phyloP scores from a whole-genome alignment of 2,797 vertebrate genomes.

The Pangasius mekongensis region DNA sequence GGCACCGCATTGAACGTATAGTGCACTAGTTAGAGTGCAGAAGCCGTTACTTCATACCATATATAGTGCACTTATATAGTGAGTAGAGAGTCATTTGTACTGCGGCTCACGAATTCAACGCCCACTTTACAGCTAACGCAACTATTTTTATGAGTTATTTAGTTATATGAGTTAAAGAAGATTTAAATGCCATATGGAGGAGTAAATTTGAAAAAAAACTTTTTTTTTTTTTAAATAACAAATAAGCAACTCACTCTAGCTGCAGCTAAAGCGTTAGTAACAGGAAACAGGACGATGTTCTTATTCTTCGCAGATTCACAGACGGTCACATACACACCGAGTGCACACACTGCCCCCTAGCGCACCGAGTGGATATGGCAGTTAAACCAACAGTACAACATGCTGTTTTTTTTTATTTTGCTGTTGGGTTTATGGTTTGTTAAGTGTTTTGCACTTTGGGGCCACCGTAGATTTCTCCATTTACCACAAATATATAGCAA shows the following conservation, averaged over 20 bases:
- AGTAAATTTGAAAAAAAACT: background rate
- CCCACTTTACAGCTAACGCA: background rate
- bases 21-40: background rate
- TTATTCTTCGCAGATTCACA: background rate
- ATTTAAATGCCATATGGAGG: background rate
- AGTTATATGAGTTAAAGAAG: background rate
- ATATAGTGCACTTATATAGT: background rate
- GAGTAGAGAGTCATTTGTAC: background rate
- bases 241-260: background rate
- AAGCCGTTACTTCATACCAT: background rate
- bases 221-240: too few species aligned
- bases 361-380: background rate
- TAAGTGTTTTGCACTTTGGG: too few species aligned
- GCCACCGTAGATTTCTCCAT: background rate
- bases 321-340: too few species aligned
- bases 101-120: background rate
- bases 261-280: background rate
- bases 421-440: too few species aligned
- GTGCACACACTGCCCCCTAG: background rate
- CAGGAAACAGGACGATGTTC: background rate
- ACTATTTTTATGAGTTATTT: background rate
- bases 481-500: background rate
- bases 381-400: background rate
- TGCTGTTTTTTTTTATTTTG: background rate
- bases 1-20: accelerated